Percentiles rank a stretch among this genome's conserved stretches.
phyloP scores from a whole-genome alignment of 64 coral and sea anemone species.

The Astreopora myriophthalma region DNA sequence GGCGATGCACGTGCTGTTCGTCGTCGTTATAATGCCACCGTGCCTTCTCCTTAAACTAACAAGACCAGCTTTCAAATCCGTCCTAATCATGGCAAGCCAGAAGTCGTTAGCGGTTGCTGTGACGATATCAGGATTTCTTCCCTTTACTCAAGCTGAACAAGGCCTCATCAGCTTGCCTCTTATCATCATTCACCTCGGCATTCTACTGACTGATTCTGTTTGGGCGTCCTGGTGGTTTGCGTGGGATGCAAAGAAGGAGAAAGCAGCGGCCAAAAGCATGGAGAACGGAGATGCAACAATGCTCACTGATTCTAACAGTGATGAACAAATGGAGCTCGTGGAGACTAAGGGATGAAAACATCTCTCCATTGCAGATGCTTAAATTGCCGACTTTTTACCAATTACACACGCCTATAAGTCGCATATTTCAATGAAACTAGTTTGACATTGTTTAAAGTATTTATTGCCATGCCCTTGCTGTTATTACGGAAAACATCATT shows the following conservation, averaged over 20 bases:
- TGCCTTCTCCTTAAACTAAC: slow-evolving; percentile 72
- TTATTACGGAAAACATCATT: no score
- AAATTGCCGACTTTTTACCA: not conserved
- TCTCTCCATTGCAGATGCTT: not conserved
- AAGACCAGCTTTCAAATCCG: slow-evolving; percentile 53
- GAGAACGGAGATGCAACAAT: not conserved
- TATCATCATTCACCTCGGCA: slow-evolving; percentile 79
- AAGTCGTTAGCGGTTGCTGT: slow-evolving; percentile 87
- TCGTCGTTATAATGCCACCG: slow-evolving; percentile 48
- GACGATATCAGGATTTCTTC: slow-evolving; percentile 77
- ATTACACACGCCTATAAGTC: not conserved
- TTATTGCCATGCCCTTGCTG: no score
- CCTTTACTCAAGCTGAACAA: slow-evolving; percentile 72
- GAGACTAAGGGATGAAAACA: not conserved
- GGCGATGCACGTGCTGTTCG: slow-evolving; percentile 63
- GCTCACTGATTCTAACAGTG: not conserved
- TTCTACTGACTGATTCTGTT: slow-evolving; percentile 83
- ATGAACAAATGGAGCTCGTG: not conserved
- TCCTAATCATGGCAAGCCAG: slow-evolving; percentile 88
- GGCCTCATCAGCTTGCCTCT: slow-evolving; percentile 83
- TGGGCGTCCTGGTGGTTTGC: slow-evolving; percentile 73
- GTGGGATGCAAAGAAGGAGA: slow-evolving; percentile 44
- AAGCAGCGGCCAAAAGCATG: not conserved
- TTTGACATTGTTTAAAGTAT: no score
- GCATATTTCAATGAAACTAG: not conserved